Percentiles rank a stretch among this genome's conserved stretches.
Conservation (phyloP, 64 coral and sea anemone species). For the Porites lutea region DNA sequence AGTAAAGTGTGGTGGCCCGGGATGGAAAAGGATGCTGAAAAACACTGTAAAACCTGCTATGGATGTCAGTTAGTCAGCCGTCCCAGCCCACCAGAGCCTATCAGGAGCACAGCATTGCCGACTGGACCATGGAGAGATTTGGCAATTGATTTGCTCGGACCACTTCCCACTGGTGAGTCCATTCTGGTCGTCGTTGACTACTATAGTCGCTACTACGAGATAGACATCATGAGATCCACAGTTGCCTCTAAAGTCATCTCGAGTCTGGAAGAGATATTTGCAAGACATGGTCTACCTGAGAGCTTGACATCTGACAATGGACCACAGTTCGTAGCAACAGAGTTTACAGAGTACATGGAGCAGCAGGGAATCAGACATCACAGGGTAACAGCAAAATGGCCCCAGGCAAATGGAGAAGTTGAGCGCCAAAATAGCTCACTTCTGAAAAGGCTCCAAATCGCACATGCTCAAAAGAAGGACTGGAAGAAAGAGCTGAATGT, state of each 20-base stretch:
- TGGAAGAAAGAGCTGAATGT: constrained; percentile 33
- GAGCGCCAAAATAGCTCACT: constrained; percentile 45
- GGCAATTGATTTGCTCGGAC: too few relatives aligned
- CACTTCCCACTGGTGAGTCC: too few relatives aligned
- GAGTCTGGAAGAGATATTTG: background rate
- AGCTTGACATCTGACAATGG: constrained; percentile 30
- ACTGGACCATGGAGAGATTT: too few relatives aligned
- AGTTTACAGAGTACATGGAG: background rate
- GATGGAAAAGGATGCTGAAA: constrained; percentile 38
- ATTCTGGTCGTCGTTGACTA: too few relatives aligned
- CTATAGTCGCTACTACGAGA: too few relatives aligned
- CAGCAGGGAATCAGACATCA: constrained; percentile 20
- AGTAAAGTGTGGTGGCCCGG: constrained; percentile 51
- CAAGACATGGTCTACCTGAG: background rate
- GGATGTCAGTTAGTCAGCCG: background rate
- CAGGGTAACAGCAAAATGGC: constrained; percentile 13
- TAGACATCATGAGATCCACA: too few relatives aligned
- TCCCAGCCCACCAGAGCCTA: background rate
- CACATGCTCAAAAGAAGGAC: constrained; percentile 23
- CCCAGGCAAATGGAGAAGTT: constrained; percentile 11
- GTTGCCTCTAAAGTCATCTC: too few relatives aligned
- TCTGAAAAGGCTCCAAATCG: constrained; percentile 12
- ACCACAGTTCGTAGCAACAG: background rate
- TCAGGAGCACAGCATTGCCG: too few relatives aligned
- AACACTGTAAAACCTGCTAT: constrained; percentile 15